Evolutionary conservation across 1,140 invertebrate genomes (phyloP).

Genomic region (Trachymyrmex cornetzi): DNA sequence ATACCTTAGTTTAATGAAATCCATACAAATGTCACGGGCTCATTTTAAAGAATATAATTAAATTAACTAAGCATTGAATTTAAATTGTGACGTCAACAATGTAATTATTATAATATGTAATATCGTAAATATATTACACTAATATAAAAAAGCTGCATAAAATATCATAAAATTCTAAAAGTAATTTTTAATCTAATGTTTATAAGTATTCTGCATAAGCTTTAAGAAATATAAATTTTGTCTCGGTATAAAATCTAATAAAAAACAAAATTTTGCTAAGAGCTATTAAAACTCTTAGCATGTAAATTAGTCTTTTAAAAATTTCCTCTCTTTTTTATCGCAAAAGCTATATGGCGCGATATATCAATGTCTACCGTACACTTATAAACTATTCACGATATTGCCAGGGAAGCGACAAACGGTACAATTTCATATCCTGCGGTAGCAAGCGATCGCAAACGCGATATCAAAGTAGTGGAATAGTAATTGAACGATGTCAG

Average conservation of each 20-base stretch:
- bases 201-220: background rate
- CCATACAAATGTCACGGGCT: background rate
- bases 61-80: background rate
- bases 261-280: background rate
- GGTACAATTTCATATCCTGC: constrained; percentile 41
- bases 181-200: background rate
- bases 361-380: background rate
- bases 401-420: constrained; percentile 39
- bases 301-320: background rate
- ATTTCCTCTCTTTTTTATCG: background rate
- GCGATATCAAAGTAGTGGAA: constrained; percentile 48
- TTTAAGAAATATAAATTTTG: no score
- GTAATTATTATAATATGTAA: background rate
- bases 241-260: no score
- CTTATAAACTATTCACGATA: constrained; percentile 55
- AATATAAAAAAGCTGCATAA: background rate
- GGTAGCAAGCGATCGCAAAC: background rate
- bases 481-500: constrained; percentile 50
- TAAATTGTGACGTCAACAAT: background rate
- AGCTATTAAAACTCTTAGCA: background rate
- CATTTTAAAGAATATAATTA: background rate
- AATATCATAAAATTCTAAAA: background rate
- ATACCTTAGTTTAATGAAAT: background rate
- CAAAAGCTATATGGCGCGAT: background rate
- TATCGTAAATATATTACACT: background rate